These are phyloP conservation scores for Napeogenes inachia DNA, from an alignment of 2,888 invertebrate species.

Conservation along the genomic window DNA sequence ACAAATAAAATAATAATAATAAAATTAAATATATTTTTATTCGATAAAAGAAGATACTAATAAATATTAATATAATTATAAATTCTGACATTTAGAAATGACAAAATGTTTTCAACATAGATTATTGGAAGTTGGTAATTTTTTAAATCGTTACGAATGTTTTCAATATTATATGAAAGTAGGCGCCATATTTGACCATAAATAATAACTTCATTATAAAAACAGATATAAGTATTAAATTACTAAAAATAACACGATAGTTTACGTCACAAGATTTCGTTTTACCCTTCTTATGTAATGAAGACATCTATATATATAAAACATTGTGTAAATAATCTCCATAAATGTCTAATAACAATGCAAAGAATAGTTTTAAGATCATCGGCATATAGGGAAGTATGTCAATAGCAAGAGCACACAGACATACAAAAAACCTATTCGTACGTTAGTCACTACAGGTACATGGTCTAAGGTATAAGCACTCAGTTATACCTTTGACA, in stretches of 20 bases:
- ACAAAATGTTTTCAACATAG: too few species aligned
- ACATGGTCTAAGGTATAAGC: conserved; percentile 10
- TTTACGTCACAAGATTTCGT: neutral
- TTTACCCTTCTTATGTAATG: conserved; percentile 2
- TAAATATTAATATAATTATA: too few species aligned
- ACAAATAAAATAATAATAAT: too few species aligned
- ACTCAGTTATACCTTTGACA: neutral
- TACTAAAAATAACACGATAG: neutral
- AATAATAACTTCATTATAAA: too few species aligned
- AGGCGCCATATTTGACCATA: too few species aligned
- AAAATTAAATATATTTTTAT: too few species aligned
- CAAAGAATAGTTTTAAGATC: conserved; percentile 34
- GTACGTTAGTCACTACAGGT: conserved; percentile 16
- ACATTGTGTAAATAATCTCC: conserved; percentile 34
- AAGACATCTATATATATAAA: conserved; percentile 1
- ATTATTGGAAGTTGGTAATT: too few species aligned
- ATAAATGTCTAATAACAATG: conserved; percentile 44
- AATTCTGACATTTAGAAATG: too few species aligned
- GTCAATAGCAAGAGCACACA: conserved; percentile 43
- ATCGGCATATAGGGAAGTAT: conserved; percentile 30
- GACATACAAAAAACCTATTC: conserved; percentile 15
- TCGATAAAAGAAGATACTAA: too few species aligned
- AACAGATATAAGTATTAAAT: too few species aligned
- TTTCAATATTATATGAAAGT: too few species aligned
- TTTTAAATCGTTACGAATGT: too few species aligned